Conservation (phyloP, 2,113 vertebrate genomes). For the Corapipo altera region DNA sequence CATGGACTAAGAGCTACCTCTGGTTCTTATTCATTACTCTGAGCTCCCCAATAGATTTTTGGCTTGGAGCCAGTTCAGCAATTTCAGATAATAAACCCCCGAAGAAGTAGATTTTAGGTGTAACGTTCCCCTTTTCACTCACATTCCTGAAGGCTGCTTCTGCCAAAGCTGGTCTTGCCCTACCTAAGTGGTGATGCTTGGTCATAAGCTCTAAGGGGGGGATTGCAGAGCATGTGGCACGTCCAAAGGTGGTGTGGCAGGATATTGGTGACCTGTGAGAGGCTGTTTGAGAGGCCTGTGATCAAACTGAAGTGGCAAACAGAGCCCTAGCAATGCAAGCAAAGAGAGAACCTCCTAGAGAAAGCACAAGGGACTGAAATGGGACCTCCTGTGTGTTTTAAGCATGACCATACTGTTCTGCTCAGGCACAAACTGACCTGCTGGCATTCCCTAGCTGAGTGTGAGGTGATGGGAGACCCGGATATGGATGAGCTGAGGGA, state of each 20-base stretch:
- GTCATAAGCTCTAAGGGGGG: neutral
- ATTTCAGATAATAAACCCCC: neutral
- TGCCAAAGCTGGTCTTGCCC: neutral
- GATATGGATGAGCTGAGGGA: neutral
- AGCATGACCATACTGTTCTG: neutral
- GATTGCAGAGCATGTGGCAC: accelerated
- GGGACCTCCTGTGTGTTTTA: neutral
- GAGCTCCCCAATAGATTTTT: neutral
- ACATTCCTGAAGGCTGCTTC: neutral
- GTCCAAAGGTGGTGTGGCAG: neutral
- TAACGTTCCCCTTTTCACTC: neutral
- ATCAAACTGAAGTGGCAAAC: neutral
- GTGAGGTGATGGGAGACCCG: neutral
- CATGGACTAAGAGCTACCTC: neutral
- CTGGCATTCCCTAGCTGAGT: neutral
- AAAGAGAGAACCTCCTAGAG: neutral
- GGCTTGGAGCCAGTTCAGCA: neutral
- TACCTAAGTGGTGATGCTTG: neutral
- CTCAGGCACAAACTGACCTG: neutral
- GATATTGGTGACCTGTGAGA: neutral
- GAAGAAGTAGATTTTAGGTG: neutral
- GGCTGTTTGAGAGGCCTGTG: neutral
- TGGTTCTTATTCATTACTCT: neutral
- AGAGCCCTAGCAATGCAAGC: neutral
- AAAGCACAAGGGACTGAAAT: neutral